Conservation (phyloP, 2,888 invertebrate species). For the Lissocephala sabroskyi region DNA sequence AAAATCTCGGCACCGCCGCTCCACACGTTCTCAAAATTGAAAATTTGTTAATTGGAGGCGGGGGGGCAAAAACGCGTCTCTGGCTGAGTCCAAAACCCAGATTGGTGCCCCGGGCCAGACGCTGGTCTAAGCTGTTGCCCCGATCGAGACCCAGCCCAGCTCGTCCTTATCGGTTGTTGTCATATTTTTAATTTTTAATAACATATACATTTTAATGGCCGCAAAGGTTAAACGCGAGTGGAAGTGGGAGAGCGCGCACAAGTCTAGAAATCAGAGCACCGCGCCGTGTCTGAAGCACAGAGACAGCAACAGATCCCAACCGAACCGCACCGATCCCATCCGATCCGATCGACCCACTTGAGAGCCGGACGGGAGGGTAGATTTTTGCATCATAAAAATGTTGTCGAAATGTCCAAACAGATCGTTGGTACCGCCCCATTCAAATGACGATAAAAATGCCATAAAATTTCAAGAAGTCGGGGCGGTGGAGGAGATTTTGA, state of each 20-base stretch:
- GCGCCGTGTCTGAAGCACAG: constrained; percentile 1
- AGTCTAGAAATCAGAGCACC: constrained; percentile 10
- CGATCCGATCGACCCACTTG: constrained; percentile 44
- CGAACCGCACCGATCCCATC: too few relatives aligned
- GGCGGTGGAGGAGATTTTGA: too few relatives aligned
- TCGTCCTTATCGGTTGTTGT: constrained; percentile 34
- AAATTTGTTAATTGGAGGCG: too few relatives aligned
- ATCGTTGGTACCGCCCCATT: constrained; percentile 58
- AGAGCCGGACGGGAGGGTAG: constrained; percentile 7
- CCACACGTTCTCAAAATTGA: too few relatives aligned
- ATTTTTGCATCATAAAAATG: constrained; percentile 40
- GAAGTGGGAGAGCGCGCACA: background rate
- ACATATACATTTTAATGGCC: constrained; percentile 36
- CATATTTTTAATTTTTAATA: constrained; percentile 25
- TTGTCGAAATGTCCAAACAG: constrained; percentile 66
- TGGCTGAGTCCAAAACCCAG: constrained; percentile 10
- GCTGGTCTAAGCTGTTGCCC: background rate
- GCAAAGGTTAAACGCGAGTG: constrained; percentile 46
- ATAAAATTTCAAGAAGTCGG: constrained; percentile 50
- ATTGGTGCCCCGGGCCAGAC: constrained; percentile 12
- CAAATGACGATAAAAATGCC: constrained; percentile 63
- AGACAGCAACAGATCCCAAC: background rate
- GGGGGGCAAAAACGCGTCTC: constrained; percentile 21
- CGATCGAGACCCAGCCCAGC: background rate
- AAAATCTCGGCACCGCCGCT: too few relatives aligned